Percentiles rank a stretch among this genome's conserved stretches.
phyloP scores from a whole-genome alignment of 2,797 vertebrate genomes.

The Muraenolepis orangiensis region DNA sequence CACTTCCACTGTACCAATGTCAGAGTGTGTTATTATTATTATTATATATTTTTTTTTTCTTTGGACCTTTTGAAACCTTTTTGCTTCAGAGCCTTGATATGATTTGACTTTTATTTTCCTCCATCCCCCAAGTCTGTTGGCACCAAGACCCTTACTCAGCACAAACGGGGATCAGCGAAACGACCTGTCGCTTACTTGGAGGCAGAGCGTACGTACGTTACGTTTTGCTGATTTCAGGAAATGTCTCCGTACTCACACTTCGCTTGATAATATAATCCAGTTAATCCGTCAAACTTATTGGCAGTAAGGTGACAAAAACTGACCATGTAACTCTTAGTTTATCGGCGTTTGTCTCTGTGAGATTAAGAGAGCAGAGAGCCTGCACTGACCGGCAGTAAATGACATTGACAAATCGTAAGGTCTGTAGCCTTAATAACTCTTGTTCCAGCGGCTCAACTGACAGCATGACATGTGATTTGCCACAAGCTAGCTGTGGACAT shows the following conservation, averaged over 20 bases:
- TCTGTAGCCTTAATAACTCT: constrained; percentile 33
- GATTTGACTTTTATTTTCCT: not conserved
- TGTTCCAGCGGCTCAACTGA: constrained; percentile 29
- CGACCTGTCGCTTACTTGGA: not conserved
- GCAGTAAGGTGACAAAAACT: constrained; percentile 11
- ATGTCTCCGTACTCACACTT: not conserved
- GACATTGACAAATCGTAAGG: constrained; percentile 41
- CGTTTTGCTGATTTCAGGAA: not conserved
- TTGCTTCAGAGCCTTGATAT: not conserved
- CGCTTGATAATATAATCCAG: not conserved
- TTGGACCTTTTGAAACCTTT: not conserved
- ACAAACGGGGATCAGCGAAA: not conserved
- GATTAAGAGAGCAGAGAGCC: constrained; percentile 25
- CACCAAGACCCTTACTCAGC: constrained; percentile 13
- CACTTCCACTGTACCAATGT: not conserved
- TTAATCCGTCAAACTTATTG: constrained; percentile 17
- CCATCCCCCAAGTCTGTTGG: constrained; percentile 1
- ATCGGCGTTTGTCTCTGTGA: constrained; percentile 17
- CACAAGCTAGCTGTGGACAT: constrained; percentile 20
- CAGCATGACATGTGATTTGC: constrained; percentile 21
- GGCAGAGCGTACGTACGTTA: not conserved
- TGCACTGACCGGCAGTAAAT: constrained; percentile 37
- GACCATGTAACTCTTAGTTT: constrained; percentile 19
- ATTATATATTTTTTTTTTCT: not conserved
- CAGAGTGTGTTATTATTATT: not conserved